Conservation (phyloP, 2,797 vertebrate species). For the Heterohyrax brucei region DNA sequence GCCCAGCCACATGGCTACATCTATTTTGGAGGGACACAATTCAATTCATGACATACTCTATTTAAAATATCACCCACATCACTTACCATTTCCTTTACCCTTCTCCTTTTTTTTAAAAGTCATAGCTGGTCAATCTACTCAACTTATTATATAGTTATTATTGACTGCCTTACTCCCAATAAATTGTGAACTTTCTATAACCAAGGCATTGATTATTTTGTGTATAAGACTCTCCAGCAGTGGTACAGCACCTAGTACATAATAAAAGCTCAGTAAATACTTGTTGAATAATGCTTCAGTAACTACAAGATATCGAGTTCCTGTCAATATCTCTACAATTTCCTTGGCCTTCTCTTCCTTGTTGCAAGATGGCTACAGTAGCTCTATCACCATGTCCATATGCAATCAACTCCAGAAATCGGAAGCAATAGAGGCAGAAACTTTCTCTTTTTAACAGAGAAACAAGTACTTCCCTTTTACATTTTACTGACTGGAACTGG, state of each 20-base stretch:
- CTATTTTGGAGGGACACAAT: too few species aligned
- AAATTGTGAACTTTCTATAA: not conserved
- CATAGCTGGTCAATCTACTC: not conserved
- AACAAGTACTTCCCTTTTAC: slow-evolving; percentile 25
- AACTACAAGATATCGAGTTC: not conserved
- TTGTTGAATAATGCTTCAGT: not conserved
- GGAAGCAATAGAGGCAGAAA: not conserved
- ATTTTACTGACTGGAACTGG: slow-evolving; percentile 42
- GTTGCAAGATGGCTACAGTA: not conserved
- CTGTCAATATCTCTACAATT: not conserved
- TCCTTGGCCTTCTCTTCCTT: not conserved
- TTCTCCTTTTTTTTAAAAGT: not conserved
- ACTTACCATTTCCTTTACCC: not conserved
- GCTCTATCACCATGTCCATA: not conserved
- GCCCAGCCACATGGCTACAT: too few species aligned
- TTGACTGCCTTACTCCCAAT: not conserved
- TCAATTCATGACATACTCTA: not conserved
- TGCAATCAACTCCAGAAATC: not conserved
- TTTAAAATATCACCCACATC: not conserved
- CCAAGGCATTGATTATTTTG: not conserved
- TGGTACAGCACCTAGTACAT: too few species aligned
- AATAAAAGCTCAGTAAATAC: not conserved
- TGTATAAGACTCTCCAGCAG: not conserved
- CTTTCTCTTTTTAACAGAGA: not conserved
- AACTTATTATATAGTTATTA: not conserved